Base-by-base conservation (phyloP, 2,113 vertebrate species). In the Entosphenus tridentatus region DNA sequence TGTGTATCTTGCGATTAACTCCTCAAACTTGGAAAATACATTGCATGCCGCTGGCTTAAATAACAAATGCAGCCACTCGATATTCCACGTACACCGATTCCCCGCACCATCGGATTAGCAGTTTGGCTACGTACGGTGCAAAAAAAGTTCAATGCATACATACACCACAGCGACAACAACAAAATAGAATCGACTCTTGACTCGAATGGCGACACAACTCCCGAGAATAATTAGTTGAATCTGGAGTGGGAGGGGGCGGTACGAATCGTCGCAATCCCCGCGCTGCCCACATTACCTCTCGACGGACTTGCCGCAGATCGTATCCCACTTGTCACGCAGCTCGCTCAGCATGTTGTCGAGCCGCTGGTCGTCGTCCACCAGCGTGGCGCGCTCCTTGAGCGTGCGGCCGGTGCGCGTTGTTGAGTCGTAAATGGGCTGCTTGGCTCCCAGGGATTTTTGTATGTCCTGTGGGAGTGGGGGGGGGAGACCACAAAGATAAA, bases 271-370 rank as follows among this genome's bases (percentile, higher is more conserved):
- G 58, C 13, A 62, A 39, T 39, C 6, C 6, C 39, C 39, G 39
- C 39, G 39, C 39, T 39, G 39, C 39, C 39, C 5, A 39, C 39
- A 39, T 39, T 39, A 65, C 62, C 62, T 8, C 10, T 65, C 62
- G n/a, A 65, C 62, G 21, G 62, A 65, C 10, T 65, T 65, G n/a
- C 62, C 62, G 2, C 62, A 65, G 62, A 65, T 11, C 8, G 62
- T 65, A 21, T 65, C 62, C 62, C 62, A 65, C 62, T 65, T 65
- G 62, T 65, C 62, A 8, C 62, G n/a, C 62, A 65, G 62, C 62
- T 65, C 62, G 21, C 62, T 65, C 62, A 65, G 62, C 62, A 65
- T 65, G n/a, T 16, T 65, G n/a, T 65, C 62, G n/a, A 65, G 62
- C n/a, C 62, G n/a, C 62, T 65, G 62, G n/a, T 65, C 62, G 21